phyloP scores from a whole-genome alignment of 2,797 vertebrate species.

The Phalloptychus januarius region DNA sequence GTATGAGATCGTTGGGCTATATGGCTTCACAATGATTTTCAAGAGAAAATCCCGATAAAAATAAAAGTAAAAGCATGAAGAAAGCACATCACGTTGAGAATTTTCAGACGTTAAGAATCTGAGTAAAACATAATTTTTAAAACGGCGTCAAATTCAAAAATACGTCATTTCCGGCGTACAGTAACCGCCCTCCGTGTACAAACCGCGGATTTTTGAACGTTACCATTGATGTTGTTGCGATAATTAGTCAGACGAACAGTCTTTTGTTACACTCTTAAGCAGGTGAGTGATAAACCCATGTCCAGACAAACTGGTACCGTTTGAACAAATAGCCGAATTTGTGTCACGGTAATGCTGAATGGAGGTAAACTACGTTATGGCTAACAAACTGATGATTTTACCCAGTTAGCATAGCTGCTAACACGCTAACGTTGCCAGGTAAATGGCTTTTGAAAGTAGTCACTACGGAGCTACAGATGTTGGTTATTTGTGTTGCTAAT shows the following conservation, averaged over 20 bases:
- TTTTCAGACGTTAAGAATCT: background rate
- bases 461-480: background rate
- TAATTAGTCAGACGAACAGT: no score
- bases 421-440: background rate
- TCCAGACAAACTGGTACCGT: background rate
- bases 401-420: slow-evolving; percentile 13
- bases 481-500: background rate
- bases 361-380: background rate
- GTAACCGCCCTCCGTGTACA: background rate
- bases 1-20: background rate
- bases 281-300: slow-evolving; percentile 30
- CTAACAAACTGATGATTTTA: background rate
- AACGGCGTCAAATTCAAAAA: background rate
- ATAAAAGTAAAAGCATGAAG: background rate
- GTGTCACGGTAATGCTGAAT: background rate
- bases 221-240: slow-evolving; percentile 1
- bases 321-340: background rate
- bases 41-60: background rate
- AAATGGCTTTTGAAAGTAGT: background rate
- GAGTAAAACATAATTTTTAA: background rate
- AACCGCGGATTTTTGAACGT: slow-evolving; percentile 72
- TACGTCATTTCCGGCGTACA: slow-evolving; percentile 49
- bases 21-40: background rate
- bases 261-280: background rate
- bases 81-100: background rate